Evolutionary conservation across 2,797 vertebrate species (phyloP).

Genomic region (Eulemur rubriventer): DNA sequence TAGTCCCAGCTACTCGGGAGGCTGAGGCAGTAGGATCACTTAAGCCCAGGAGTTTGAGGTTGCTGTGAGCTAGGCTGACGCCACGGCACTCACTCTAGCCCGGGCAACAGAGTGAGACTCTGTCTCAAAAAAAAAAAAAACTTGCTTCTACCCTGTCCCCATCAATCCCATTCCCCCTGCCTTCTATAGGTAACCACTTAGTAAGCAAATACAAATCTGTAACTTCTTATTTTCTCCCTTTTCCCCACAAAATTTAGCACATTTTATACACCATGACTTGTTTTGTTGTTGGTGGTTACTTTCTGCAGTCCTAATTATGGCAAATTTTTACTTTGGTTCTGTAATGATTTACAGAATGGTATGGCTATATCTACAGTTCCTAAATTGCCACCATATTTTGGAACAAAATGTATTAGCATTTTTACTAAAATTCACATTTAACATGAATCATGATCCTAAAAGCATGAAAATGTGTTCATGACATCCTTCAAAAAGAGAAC

Average conservation of each 20-base stretch:
- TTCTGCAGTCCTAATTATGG: background rate
- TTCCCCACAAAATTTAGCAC: background rate
- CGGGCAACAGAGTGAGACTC: too few relatives aligned
- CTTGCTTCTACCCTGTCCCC: background rate
- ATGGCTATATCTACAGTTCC: background rate
- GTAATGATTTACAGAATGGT: background rate
- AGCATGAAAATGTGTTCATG: background rate
- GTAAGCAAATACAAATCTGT: background rate
- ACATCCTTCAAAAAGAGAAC: background rate
- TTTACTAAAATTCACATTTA: constrained; percentile 1
- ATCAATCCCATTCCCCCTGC: background rate
- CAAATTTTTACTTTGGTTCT: background rate
- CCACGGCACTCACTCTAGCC: too few relatives aligned
- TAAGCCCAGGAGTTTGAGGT: too few relatives aligned
- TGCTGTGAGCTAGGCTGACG: too few relatives aligned
- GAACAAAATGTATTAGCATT: background rate
- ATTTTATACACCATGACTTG: background rate
- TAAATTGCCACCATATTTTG: background rate
- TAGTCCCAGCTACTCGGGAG: too few relatives aligned
- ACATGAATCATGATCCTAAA: background rate
- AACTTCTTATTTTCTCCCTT: background rate
- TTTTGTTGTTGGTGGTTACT: background rate
- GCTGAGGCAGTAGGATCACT: too few relatives aligned
- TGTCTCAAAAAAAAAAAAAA: too few relatives aligned
- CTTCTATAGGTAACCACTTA: background rate